A percentile compares a stretch with the other conserved stretches of the same genome.
phyloP scores from a whole-genome alignment of 2,888 invertebrate genomes.

The Noctua janthe region DNA sequence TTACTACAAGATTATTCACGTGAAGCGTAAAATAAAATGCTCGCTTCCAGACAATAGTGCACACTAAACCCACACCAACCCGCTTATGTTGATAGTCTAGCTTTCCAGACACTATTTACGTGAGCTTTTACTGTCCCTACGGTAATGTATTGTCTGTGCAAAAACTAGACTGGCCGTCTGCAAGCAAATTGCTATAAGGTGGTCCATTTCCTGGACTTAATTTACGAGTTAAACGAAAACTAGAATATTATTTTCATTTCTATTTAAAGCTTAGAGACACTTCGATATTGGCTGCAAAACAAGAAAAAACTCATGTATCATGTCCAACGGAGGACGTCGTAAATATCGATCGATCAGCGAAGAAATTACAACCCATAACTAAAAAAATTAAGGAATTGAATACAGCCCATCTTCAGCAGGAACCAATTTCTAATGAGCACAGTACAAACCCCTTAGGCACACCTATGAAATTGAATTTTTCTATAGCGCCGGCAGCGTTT shows the following conservation, averaged over 20 bases:
- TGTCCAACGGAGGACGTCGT: background rate
- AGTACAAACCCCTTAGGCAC: constrained; percentile 13
- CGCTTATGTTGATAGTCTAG: constrained; percentile 56
- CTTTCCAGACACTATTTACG: constrained; percentile 52
- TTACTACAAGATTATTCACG: constrained; percentile 23
- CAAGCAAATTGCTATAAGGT: constrained; percentile 42
- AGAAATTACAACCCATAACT: background rate
- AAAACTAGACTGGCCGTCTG: constrained; percentile 47
- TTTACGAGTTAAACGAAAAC: constrained; percentile 20
- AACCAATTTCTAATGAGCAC: background rate
- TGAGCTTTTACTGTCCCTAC: constrained; percentile 47
- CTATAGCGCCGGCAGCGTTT: background rate
- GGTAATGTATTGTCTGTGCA: constrained; percentile 46
- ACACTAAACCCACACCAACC: constrained; percentile 25
- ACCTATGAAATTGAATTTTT: constrained; percentile 6
- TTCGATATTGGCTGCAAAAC: background rate
- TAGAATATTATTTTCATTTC: background rate
- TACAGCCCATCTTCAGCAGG: background rate
- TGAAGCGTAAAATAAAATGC: constrained; percentile 42
- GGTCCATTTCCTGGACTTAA: constrained; percentile 39
- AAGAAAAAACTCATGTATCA: background rate
- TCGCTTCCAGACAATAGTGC: constrained; percentile 24
- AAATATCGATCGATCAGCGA: background rate
- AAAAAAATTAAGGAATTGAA: background rate
- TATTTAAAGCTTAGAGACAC: background rate